Evolutionary conservation across 2,113 vertebrate genomes (phyloP).

Genomic region (Pluvianellus socialis): DNA sequence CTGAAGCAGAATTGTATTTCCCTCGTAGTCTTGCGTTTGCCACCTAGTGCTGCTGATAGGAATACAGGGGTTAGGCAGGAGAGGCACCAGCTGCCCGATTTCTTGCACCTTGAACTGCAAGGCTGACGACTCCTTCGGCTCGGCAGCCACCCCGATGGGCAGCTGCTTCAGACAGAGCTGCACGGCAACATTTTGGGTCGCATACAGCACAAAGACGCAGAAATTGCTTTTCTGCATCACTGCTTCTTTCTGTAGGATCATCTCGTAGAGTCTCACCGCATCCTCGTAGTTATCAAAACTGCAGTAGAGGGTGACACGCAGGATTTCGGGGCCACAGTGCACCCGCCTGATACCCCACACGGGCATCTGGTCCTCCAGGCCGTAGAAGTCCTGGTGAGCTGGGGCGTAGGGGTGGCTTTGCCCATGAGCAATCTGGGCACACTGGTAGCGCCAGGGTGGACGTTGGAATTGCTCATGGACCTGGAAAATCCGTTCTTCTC

Average conservation of each 20-base stretch:
- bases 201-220: conserved; percentile 81
- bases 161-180: conserved; percentile 91
- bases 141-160: conserved; percentile 76
- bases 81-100: conserved; percentile 91
- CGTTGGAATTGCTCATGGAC: conserved; percentile 85
- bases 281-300: conserved; percentile 90
- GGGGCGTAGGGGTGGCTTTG: conserved; percentile 57
- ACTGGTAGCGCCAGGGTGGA: conserved; percentile 86
- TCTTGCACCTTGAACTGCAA: conserved; percentile 90
- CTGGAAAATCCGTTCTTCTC: conserved; percentile 84
- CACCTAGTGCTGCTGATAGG: conserved; percentile 91
- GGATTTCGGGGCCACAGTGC: conserved; percentile 80
- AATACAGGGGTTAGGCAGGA: conserved; percentile 89
- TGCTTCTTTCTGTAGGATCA: conserved; percentile 82
- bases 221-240: conserved; percentile 74
- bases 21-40: conserved; percentile 94
- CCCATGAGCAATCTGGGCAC: conserved; percentile 62
- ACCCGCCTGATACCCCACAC: conserved; percentile 88
- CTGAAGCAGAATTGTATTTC: conserved; percentile 93
- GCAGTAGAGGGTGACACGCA: conserved; percentile 89
- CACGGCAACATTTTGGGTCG: conserved; percentile 60
- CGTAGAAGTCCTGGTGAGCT: conserved; percentile 84
- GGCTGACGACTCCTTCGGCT: conserved; percentile 80
- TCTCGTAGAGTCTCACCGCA: conserved; percentile 85
- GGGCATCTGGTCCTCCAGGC: conserved; percentile 87